These are phyloP conservation scores for Euura saliciscinereae DNA, from an alignment of 1,140 invertebrate species.

Conservation along the genomic window DNA sequence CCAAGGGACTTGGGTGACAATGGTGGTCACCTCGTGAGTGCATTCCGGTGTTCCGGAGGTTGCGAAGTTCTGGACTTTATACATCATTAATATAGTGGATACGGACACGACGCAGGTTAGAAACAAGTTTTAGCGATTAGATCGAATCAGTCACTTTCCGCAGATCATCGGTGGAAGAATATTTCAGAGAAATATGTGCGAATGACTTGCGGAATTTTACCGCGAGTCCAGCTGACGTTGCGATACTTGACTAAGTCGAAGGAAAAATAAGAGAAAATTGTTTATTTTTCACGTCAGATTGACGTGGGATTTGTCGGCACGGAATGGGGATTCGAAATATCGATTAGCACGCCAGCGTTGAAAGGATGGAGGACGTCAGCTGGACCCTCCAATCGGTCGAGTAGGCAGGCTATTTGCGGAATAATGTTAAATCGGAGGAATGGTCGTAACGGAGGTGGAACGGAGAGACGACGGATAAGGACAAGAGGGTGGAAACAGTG, in stretches of 20 bases:
- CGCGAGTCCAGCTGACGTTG: not conserved
- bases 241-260: not conserved
- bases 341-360: constrained; percentile 24
- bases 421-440: constrained; percentile 42
- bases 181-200: not conserved
- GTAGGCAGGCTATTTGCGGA: constrained; percentile 34
- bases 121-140: not conserved
- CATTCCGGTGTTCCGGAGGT: constrained; percentile 58
- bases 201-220: not conserved
- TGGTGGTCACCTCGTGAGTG: constrained; percentile 59
- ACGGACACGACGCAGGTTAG: not conserved
- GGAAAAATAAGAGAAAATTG: not conserved
- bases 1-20: constrained; percentile 31
- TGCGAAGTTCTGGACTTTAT: constrained; percentile 56
- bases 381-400: constrained; percentile 33
- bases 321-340: constrained; percentile 26
- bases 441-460: constrained; percentile 19
- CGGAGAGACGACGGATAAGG: constrained; percentile 11
- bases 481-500: constrained; percentile 25
- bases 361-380: constrained; percentile 22
- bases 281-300: constrained; percentile 1
- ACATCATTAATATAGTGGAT: constrained; percentile 59
- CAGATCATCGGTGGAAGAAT: not conserved
- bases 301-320: constrained; percentile 21
- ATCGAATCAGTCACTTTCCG: not conserved